Evolutionary conservation across 2,113 vertebrate species (phyloP).

Genomic region (human (Homo sapiens)): GRCh38 chr17:4682501-4683000

Average conservation of each 20-base stretch:
- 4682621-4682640: neutral
- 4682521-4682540: slow-evolving; percentile 92
- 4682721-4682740: neutral
- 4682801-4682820: slow-evolving; percentile 93
- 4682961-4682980: neutral
- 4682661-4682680: neutral
- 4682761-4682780: rapidly evolving
- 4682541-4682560: slow-evolving; percentile 92
- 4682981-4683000: neutral
- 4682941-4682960: slow-evolving; percentile 90
- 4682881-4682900: slow-evolving; percentile 91
- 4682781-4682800: neutral
- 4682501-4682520: slow-evolving; percentile 92
- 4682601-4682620: neutral
- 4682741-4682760: neutral
- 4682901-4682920: slow-evolving; percentile 87
- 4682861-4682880: slow-evolving; percentile 90
- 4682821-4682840: slow-evolving; percentile 92
- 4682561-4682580: slow-evolving; percentile 88
- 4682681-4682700: neutral
- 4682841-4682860: slow-evolving; percentile 91
- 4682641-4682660: neutral
- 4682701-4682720: neutral
- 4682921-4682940: slow-evolving; percentile 89
- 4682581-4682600: neutral